phyloP scores from a whole-genome alignment of 2,888 invertebrate species.

The Cephalotes varians region DNA sequence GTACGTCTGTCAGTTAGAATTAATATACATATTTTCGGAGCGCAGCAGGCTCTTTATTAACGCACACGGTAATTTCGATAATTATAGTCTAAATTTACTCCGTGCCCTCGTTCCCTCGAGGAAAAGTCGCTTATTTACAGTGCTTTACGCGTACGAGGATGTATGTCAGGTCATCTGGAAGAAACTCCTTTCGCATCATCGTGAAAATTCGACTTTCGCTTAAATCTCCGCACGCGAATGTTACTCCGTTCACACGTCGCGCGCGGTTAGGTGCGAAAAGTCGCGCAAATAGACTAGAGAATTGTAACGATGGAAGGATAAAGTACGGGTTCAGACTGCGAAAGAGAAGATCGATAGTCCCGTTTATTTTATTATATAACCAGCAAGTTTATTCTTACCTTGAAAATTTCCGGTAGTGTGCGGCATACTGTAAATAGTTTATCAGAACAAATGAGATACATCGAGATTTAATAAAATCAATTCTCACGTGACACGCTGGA shows the following conservation, averaged over 20 bases:
- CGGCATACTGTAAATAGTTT: conserved; percentile 19
- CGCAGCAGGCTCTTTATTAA: conserved; percentile 16
- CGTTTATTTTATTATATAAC: conserved; percentile 25
- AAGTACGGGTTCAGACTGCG: conserved; percentile 1
- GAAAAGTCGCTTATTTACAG: conserved; percentile 51
- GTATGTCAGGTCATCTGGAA: conserved; percentile 28
- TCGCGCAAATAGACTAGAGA: conserved; percentile 41
- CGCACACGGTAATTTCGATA: conserved; percentile 46
- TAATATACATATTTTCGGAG: conserved; percentile 52
- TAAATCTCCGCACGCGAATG: conserved; percentile 16
- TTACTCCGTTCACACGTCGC: neutral
- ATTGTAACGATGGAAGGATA: conserved; percentile 30
- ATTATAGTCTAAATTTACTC: conserved; percentile 50
- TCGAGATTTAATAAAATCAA: neutral
- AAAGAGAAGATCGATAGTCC: conserved; percentile 23
- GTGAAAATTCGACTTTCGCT: neutral
- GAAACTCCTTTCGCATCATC: conserved; percentile 3
- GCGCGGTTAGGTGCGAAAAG: conserved; percentile 18
- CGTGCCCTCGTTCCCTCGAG: conserved; percentile 28
- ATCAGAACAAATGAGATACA: neutral
- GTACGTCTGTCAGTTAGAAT: conserved; percentile 53
- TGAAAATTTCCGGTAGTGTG: conserved; percentile 5
- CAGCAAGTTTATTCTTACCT: conserved; percentile 37
- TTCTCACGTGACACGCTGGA: neutral
- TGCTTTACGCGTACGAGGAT: conserved; percentile 19